Evolutionary conservation across 2,888 invertebrate genomes (phyloP), one percentile per base, ranked within the genome.

Genomic region (Cheilosia vernalis): DNA sequence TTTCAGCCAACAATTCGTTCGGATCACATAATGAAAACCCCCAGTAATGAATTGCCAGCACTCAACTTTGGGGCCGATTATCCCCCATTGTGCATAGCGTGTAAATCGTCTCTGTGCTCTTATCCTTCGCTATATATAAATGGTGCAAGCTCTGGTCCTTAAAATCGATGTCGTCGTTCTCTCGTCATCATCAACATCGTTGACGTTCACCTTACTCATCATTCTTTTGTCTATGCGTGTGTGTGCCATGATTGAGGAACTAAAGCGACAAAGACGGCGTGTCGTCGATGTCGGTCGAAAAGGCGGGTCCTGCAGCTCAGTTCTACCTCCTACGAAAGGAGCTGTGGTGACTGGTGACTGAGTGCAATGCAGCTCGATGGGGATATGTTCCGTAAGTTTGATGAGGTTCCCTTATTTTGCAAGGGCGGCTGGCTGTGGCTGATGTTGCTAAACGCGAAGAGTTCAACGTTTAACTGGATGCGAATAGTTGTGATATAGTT

Each of bases 31-130:
- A 82, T 86, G 82, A 78, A 82, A 82, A 49, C 37, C 73, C 60
- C 55, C 69, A 64, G 86, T 86, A 86, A 86, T 86, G 82, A 86
- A 86, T 82, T 86, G 86, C 77, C 82, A 69, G 74, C 86, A 66
- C 60, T 86, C 69, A 82, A 82, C 69, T 73, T 72, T 69, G 66
- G 61, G 66, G 40, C 70, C 76, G 81, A 81, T 67, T 72, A 76
- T 61, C 49, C 66, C 51, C 67, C 64, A 80, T 76, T 85, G 81
- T 63, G 51, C 55, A 24, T 49, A 51, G 51, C 53, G 33, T 56
- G 37, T 58, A 67, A 47, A 33, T 77, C 69, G 69, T 49, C 63
- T 64, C 24, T 24, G 4, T 64, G 30, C 47, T 53, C 42, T 33
- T 58, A 17, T 21, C 37, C 19, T n/a, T 44, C 53, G 19, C 49